Evolutionary conservation across 2,888 invertebrate species (phyloP).

Genomic region (Coelopa pilipes): DNA sequence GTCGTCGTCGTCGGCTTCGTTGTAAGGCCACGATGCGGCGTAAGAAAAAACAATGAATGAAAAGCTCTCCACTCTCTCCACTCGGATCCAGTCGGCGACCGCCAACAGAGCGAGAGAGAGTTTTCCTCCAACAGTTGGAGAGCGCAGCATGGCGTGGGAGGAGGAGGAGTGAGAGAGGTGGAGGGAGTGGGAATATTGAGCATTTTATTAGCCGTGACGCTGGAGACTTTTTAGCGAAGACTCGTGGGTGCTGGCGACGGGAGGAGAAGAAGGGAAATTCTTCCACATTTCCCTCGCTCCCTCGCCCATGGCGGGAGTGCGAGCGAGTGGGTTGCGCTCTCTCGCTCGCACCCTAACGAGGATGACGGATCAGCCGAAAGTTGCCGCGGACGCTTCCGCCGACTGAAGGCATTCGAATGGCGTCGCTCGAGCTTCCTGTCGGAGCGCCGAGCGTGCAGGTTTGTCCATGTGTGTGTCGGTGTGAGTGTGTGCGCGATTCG

Average conservation of each 20-base stretch:
- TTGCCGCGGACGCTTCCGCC: not conserved
- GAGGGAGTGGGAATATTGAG: not conserved
- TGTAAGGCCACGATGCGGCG: not conserved
- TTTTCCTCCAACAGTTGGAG: not conserved
- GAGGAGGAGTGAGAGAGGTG: not conserved
- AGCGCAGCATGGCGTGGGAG: not conserved
- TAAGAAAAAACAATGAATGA: constrained; percentile 23
- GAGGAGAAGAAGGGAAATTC: not conserved
- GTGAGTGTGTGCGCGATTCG: not conserved
- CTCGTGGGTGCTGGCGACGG: constrained; percentile 1
- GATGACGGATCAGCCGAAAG: not conserved
- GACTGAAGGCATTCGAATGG: constrained; percentile 1
- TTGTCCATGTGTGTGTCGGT: not conserved
- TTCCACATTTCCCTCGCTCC: too few species aligned
- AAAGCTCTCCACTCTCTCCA: constrained; percentile 1
- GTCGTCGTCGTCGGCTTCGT: not conserved
- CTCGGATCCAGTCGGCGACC: not conserved
- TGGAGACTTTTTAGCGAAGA: constrained; percentile 20
- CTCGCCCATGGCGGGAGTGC: too few species aligned
- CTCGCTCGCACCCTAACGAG: not conserved
- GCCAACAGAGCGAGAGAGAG: too few species aligned
- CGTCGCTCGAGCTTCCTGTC: not conserved
- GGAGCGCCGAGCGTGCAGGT: not conserved
- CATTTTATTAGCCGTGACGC: constrained; percentile 13
- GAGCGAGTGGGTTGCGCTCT: not conserved